These are phyloP conservation scores for Neopipo cinnamomea DNA, from an alignment of 2,113 vertebrate genomes.

Conservation along the genomic window DNA sequence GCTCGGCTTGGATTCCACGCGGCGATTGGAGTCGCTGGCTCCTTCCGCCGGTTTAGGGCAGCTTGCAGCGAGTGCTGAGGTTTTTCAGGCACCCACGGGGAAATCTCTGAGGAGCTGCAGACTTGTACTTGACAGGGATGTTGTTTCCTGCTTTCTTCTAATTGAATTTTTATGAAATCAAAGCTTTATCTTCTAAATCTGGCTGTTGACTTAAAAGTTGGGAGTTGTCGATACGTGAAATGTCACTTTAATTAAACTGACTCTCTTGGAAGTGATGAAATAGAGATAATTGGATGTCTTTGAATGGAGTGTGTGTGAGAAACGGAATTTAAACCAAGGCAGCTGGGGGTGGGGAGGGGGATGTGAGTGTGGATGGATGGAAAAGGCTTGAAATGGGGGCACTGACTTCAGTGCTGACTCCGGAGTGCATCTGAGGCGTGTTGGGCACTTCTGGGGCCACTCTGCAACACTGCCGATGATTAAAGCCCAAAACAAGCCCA, in stretches of 20 bases:
- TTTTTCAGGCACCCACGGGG: background rate
- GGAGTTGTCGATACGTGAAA: background rate
- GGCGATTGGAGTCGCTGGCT: background rate
- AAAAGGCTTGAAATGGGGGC: conserved; percentile 76
- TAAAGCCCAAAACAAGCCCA: conserved; percentile 81
- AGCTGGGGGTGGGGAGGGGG: background rate
- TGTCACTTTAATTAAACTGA: background rate
- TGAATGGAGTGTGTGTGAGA: conserved; percentile 61
- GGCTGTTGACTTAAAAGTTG: background rate
- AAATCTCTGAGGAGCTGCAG: background rate
- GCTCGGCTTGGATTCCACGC: fast-evolving
- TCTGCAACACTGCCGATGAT: conserved; percentile 81
- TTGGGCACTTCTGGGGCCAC: conserved; percentile 62
- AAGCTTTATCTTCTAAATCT: background rate
- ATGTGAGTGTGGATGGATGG: background rate
- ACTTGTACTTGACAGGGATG: background rate
- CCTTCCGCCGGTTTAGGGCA: background rate
- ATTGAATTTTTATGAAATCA: background rate
- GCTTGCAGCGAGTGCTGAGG: background rate
- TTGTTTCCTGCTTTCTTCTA: background rate
- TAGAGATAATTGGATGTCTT: conserved; percentile 73
- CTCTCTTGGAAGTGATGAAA: conserved; percentile 88
- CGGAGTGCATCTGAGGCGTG: conserved; percentile 94
- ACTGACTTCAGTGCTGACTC: conserved; percentile 83
- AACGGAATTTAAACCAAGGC: background rate